Percentiles rank a stretch among this genome's conserved stretches.
Conservation (phyloP, 2,888 invertebrate genomes). For the Drosophila rubida region DNA sequence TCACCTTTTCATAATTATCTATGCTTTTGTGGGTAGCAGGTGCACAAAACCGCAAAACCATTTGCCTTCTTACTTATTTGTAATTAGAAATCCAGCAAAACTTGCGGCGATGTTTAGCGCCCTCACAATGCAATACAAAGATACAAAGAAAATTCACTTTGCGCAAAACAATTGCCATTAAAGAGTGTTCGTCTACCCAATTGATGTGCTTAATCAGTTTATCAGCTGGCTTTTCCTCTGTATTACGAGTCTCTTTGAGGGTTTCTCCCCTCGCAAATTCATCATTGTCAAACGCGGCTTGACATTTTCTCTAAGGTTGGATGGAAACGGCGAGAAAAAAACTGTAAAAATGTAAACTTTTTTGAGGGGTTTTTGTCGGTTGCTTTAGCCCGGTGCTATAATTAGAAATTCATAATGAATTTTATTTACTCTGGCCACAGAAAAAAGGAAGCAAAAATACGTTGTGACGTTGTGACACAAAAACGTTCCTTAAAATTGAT, state of each 20-base stretch:
- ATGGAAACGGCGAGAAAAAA: conserved; percentile 10
- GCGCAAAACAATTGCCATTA: conserved; percentile 75
- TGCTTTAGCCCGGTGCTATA: conserved; percentile 58
- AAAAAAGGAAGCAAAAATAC: conserved; percentile 35
- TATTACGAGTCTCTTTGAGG: conserved; percentile 24
- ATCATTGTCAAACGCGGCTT: conserved; percentile 78
- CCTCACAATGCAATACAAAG: conserved; percentile 46
- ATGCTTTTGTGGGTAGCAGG: conserved; percentile 60
- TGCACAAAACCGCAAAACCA: conserved; percentile 71
- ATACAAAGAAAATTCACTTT: conserved; percentile 74
- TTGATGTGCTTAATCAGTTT: conserved; percentile 81
- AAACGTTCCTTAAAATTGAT: conserved; percentile 68
- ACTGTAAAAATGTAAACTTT: conserved; percentile 61
- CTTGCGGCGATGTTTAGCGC: conserved; percentile 1
- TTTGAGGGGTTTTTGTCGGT: conserved; percentile 50
- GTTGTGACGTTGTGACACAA: conserved; percentile 47
- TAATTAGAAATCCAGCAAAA: conserved; percentile 66
- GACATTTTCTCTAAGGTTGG: conserved; percentile 64
- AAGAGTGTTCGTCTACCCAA: conserved; percentile 58
- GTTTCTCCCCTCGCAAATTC: conserved; percentile 66
- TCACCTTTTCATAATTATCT: conserved; percentile 67
- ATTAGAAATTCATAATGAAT: conserved; percentile 82
- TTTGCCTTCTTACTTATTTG: conserved; percentile 71
- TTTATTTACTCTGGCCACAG: conserved; percentile 79
- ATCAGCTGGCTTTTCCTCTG: conserved; percentile 52